Evolutionary conservation across 2,797 vertebrate species (phyloP), one percentile per base, ranked within the genome.

Genomic region (Trematomus bernacchii): DNA sequence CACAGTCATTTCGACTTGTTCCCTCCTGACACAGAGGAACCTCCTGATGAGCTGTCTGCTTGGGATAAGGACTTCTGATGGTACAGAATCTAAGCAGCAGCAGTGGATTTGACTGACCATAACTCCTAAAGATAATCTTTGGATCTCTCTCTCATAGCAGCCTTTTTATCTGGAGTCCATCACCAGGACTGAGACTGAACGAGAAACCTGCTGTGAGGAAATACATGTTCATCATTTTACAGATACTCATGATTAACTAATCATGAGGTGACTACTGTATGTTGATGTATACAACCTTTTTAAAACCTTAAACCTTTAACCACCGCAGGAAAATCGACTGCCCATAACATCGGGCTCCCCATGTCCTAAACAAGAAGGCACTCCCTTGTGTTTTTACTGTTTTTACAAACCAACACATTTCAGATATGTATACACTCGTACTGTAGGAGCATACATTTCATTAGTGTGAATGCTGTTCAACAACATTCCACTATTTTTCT

Each of bases 1-100:
- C 94, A 96, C 89, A 96, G 94, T 76, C 83, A 95, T 77, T 96
- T 96, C 48, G 95, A 96, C 83, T 90, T 89, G 4, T 96, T 96
- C 73, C 92, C 94, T 4, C 93, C 94, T 4, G 94, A 96, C 50
- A 79, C 89, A 3, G 94, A 95, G 48, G 93, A 94, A 18, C 85
- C 94, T 30, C 92, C 91, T 50, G 94, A 95, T 65, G 95, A 96
- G 80, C 75, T 94, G 46, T 95, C 95, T 8, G 95, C 94, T 61
- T 96, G 95, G 95, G 95, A 96, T 83, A 94, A 94, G 78, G 94
- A 95, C 82, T 96, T 96, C 82, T 96, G 37, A 19, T 46, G 5
- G n/a, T 18, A 44, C 1, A 16, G 21, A 33, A 4, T 70, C 2
- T 6, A 15, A 44, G 13, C 64, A 54, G 0, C 47, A 66, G 10